Evolutionary conservation across 2,888 invertebrate genomes (phyloP).

Genomic region (Oscheius sp.): DNA sequence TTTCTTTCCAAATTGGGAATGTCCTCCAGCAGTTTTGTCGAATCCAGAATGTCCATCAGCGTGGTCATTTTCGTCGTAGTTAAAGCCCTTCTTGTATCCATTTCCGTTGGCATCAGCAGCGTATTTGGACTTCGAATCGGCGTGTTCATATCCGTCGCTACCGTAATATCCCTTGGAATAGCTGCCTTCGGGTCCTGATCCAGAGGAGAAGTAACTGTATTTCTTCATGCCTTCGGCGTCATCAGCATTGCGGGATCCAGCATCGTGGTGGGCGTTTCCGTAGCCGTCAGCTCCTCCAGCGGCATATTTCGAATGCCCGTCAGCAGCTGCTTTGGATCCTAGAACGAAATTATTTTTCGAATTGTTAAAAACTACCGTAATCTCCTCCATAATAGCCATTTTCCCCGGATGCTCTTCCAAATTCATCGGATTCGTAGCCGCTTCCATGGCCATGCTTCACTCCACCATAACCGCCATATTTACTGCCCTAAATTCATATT

Average conservation of each 20-base stretch:
- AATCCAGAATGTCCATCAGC: conserved; percentile 18
- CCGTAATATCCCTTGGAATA: conserved; percentile 31
- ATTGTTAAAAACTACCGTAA: conserved; percentile 11
- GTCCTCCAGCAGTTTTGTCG: conserved; percentile 7
- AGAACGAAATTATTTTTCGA: neutral
- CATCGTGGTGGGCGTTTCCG: conserved; percentile 14
- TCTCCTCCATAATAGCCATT: conserved; percentile 25
- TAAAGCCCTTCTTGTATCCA: conserved; percentile 23
- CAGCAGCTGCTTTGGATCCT: conserved; percentile 26
- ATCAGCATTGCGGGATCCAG: conserved; percentile 11
- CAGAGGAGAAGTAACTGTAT: conserved; percentile 27
- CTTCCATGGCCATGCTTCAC: neutral
- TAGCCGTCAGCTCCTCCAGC: conserved; percentile 27
- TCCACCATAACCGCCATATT: conserved; percentile 28
- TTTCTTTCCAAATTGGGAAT: conserved; percentile 22
- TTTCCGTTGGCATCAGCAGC: conserved; percentile 23
- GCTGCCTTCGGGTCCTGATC: conserved; percentile 30
- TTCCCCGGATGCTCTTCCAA: conserved; percentile 5
- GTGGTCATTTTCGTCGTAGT: conserved; percentile 27
- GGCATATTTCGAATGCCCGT: conserved; percentile 23
- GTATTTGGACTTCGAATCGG: conserved; percentile 25
- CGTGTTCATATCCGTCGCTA: conserved; percentile 22
- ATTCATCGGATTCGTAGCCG: conserved; percentile 20
- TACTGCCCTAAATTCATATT: conserved; percentile 1
- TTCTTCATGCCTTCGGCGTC: conserved; percentile 29